These are phyloP conservation scores for Epinephelus coioides DNA, from an alignment of 2,797 vertebrate genomes.

Conservation along the genomic window DNA sequence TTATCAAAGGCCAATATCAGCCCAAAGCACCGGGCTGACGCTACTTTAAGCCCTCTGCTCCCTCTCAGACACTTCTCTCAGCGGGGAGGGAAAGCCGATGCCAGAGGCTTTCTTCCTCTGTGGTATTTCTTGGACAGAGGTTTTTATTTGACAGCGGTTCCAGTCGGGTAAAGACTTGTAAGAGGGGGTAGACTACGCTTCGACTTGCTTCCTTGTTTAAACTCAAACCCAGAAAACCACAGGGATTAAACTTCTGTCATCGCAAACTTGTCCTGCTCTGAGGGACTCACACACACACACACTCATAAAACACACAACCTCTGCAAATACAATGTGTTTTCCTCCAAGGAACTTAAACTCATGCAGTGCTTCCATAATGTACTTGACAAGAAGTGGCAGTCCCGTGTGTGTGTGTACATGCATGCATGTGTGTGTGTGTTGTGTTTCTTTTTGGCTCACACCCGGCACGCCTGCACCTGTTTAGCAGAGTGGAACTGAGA, in stretches of 20 bases:
- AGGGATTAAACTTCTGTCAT: slow-evolving; percentile 75
- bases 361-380: slow-evolving; percentile 35
- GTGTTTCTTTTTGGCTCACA: slow-evolving; percentile 48
- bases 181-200: slow-evolving; percentile 46
- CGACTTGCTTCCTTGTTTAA: slow-evolving; percentile 66
- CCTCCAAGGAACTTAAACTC: slow-evolving; percentile 48
- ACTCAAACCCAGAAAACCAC: slow-evolving; percentile 65
- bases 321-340: slow-evolving; percentile 43
- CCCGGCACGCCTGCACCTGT: slow-evolving; percentile 56
- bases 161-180: slow-evolving; percentile 66
- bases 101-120: slow-evolving; percentile 51
- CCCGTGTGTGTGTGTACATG: slow-evolving; percentile 31
- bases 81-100: slow-evolving; percentile 25
- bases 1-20: slow-evolving; percentile 69
- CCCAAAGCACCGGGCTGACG: slow-evolving; percentile 34
- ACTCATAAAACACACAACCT: slow-evolving; percentile 32
- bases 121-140: slow-evolving; percentile 51
- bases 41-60: slow-evolving; percentile 34
- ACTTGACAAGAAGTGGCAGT: slow-evolving; percentile 59
- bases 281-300: slow-evolving; percentile 37
- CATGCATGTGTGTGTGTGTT: slow-evolving; percentile 19
- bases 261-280: slow-evolving; percentile 50
- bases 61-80: slow-evolving; percentile 41
- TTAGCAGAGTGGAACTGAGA: slow-evolving; percentile 76
- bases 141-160: slow-evolving; percentile 72